Percentiles rank a stretch among this genome's conserved stretches.
phyloP scores from a whole-genome alignment of 2,888 invertebrate species.

The Lydus trimaculatus region DNA sequence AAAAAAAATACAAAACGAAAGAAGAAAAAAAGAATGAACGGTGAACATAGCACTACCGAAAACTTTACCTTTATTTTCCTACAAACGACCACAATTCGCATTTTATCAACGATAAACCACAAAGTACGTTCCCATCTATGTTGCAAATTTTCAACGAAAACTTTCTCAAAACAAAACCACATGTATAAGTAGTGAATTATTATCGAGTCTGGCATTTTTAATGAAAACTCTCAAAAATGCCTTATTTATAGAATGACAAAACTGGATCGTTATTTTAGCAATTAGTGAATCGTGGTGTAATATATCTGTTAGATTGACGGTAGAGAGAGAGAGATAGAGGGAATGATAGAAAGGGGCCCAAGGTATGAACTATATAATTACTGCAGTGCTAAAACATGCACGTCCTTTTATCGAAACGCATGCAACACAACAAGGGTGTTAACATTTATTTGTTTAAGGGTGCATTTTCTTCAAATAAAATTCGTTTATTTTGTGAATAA shows the following conservation, averaged over 20 bases:
- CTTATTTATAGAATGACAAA: neutral
- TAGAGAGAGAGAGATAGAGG: neutral
- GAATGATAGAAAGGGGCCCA: neutral
- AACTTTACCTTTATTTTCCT: neutral
- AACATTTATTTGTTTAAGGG: neutral
- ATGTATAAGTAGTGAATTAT: neutral
- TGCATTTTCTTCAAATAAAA: neutral
- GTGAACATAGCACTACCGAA: neutral
- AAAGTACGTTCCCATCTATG: neutral
- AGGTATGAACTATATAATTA: neutral
- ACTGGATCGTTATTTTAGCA: neutral
- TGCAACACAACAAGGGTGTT: neutral
- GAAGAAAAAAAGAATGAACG: constrained; percentile 14
- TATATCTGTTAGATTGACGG: neutral
- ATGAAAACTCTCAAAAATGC: neutral
- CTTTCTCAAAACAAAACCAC: neutral
- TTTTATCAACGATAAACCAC: constrained; percentile 2
- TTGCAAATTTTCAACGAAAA: neutral
- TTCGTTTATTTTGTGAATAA: neutral
- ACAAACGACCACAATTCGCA: neutral
- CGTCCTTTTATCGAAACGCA: neutral
- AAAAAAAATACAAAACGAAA: constrained; percentile 43
- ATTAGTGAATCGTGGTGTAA: neutral
- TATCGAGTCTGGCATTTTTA: neutral
- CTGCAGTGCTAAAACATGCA: neutral